Percentiles rank a stretch among this genome's conserved stretches.
Evolutionary conservation across 2,113 vertebrate genomes (phyloP).

Genomic region (Pseudopipra pipra): DNA sequence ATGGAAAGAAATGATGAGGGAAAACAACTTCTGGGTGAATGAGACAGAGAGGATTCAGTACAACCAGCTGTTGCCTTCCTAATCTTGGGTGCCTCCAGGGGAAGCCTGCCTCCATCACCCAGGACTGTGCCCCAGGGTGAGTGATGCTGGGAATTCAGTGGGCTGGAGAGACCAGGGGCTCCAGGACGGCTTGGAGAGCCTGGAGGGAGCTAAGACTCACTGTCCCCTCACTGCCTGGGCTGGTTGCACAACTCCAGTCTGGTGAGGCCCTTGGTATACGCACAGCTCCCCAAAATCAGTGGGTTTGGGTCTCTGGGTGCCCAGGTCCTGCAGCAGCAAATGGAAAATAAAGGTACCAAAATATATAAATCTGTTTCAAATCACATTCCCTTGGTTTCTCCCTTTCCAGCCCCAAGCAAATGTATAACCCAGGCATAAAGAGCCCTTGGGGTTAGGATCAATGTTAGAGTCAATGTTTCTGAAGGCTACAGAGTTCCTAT

Average conservation of each 20-base stretch:
- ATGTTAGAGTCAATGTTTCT: not conserved
- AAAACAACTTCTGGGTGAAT: not conserved
- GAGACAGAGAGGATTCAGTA: not conserved
- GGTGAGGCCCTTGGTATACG: not conserved
- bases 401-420: not conserved
- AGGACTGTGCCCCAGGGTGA: rapidly evolving
- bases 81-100: not conserved
- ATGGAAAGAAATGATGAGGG: not conserved
- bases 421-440: rapidly evolving
- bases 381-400: not conserved
- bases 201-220: not conserved
- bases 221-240: not conserved
- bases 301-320: not conserved
- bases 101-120: rapidly evolving
- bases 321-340: not conserved
- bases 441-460: not conserved
- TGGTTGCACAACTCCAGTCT: not conserved
- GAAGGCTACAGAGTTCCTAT: not conserved
- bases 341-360: not conserved
- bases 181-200: not conserved
- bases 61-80: not conserved
- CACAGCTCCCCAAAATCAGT: not conserved
- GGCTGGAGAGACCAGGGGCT: not conserved
- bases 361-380: not conserved
- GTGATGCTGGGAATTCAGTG: not conserved